Conservation (phyloP, 2,113 vertebrate genomes). For the Oenanthe melanoleuca region DNA sequence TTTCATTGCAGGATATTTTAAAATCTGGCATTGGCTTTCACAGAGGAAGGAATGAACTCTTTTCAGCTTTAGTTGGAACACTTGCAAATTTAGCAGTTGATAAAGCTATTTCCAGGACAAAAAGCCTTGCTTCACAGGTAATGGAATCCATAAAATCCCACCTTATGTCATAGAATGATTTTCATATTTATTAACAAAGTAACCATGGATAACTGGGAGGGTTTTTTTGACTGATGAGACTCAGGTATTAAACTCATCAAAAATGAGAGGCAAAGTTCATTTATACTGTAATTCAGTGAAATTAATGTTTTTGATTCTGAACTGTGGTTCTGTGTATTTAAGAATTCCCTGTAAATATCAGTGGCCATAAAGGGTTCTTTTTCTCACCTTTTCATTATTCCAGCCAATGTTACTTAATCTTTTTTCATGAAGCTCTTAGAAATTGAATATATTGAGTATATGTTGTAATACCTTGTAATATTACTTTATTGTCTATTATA, state of each 20-base stretch:
- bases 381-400: neutral
- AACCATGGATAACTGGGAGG: neutral
- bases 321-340: neutral
- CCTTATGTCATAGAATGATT: neutral
- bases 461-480: neutral
- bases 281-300: neutral
- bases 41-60: neutral
- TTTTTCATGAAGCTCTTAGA: neutral
- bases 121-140: neutral
- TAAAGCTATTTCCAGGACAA: neutral
- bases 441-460: neutral
- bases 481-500: neutral
- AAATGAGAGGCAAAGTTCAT: neutral
- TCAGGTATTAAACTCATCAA: neutral
- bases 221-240: neutral
- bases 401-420: neutral
- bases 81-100: neutral
- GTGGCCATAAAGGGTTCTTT: neutral
- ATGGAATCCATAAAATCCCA: neutral
- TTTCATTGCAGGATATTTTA: neutral
- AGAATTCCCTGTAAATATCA: neutral
- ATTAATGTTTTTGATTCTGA: neutral
- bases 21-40: neutral
- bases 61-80: neutral
- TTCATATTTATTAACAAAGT: neutral